These are phyloP conservation scores for Clinocottus analis DNA, from an alignment of 2,113 vertebrate genomes.

Conservation along the genomic window DNA sequence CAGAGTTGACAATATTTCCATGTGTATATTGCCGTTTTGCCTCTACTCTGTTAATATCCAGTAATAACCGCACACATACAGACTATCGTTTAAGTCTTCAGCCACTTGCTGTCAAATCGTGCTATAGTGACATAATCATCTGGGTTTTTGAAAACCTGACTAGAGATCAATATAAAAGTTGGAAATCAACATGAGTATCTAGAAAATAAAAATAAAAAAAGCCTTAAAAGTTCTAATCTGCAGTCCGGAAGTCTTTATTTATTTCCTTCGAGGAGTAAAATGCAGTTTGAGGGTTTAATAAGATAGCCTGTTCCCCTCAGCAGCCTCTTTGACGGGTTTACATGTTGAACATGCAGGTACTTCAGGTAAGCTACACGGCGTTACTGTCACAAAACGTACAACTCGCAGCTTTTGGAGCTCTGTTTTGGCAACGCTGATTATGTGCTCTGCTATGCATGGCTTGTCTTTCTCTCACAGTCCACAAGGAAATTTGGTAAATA, in stretches of 20 bases:
- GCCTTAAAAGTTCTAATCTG: conserved; percentile 1
- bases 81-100: background rate
- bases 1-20: background rate
- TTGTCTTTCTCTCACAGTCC: conserved; percentile 61
- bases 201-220: conserved; percentile 1
- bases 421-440: conserved; percentile 62
- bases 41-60: too few species aligned
- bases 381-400: conserved; percentile 41
- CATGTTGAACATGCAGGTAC: conserved; percentile 25
- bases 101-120: background rate
- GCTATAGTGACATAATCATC: background rate
- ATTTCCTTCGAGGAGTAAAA: conserved; percentile 16
- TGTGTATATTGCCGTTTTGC: background rate
- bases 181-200: background rate
- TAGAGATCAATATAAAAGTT: background rate
- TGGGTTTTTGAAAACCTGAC: background rate
- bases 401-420: conserved; percentile 44
- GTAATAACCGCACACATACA: too few species aligned
- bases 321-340: conserved; percentile 31
- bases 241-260: background rate
- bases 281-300: background rate
- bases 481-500: conserved; percentile 76
- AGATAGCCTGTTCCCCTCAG: conserved; percentile 29
- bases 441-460: conserved; percentile 70
- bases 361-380: conserved; percentile 33